A percentile compares a stretch with the other conserved stretches of the same genome.
Evolutionary conservation across 2,113 vertebrate species (phyloP).

Genomic region (Siniperca knerii): DNA sequence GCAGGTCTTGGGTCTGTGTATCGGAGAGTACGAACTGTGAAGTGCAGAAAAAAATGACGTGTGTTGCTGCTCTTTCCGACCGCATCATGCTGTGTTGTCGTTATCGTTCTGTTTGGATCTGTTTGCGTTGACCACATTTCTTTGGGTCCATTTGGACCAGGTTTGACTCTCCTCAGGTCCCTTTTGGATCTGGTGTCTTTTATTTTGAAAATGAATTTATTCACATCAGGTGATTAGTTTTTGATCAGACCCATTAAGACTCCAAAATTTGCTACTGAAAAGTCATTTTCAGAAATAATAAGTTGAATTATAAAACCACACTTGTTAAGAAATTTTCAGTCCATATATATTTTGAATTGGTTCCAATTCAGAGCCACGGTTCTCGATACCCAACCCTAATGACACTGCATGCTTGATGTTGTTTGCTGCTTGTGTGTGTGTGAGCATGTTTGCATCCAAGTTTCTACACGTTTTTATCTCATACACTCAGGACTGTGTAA

Average conservation of each 20-base stretch:
- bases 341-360: background rate
- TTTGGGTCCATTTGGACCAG: background rate
- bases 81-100: no score
- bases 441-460: background rate
- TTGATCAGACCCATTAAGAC: background rate
- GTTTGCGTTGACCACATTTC: background rate
- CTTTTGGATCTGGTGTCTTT: background rate
- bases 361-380: background rate
- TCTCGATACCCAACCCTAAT: background rate
- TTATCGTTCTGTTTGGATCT: no score
- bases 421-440: background rate
- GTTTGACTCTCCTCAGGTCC: background rate
- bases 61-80: no score
- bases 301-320: background rate
- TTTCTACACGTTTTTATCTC: background rate
- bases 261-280: background rate
- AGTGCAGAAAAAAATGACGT: no score
- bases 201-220: background rate
- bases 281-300: background rate
- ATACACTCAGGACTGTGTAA: slow-evolving; percentile 4
- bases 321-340: background rate
- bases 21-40: background rate
- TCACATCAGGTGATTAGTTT: background rate
- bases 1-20: background rate
- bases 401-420: background rate